Evolutionary conservation across 2,113 vertebrate species (phyloP).

Genomic region (Poeciliopsis retropinna): DNA sequence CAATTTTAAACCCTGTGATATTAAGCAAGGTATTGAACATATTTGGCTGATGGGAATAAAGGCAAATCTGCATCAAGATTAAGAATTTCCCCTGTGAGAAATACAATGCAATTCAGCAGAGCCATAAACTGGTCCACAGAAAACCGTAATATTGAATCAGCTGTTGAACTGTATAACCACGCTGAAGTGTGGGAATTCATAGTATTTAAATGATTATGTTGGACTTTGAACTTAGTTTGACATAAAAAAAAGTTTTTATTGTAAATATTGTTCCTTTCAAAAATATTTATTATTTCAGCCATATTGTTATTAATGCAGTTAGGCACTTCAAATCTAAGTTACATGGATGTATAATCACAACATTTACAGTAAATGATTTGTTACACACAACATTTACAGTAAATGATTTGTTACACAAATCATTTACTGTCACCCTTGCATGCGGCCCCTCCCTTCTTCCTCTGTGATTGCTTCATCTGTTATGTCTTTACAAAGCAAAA

Average conservation of each 20-base stretch:
- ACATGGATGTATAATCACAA: slow-evolving; percentile 2
- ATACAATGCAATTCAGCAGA: not conserved
- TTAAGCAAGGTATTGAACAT: not conserved
- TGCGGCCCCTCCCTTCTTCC: slow-evolving; percentile 11
- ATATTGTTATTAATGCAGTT: slow-evolving; percentile 10
- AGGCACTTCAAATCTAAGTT: not conserved
- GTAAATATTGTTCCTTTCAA: not conserved
- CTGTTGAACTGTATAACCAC: not conserved
- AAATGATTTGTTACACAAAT: slow-evolving; percentile 40
- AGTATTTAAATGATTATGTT: not conserved
- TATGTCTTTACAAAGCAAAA: slow-evolving; percentile 3
- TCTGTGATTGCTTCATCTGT: slow-evolving; percentile 37
- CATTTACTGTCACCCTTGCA: slow-evolving; percentile 1
- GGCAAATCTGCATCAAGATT: not conserved
- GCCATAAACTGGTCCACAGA: not conserved
- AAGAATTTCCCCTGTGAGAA: not conserved
- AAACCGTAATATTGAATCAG: not conserved
- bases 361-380: no score
- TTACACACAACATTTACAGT: slow-evolving; percentile 31
- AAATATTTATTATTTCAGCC: not conserved
- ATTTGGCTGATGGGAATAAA: not conserved
- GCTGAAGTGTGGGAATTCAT: not conserved
- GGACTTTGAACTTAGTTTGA: not conserved
- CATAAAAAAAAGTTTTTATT: not conserved
- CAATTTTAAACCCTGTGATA: not conserved